Conservation (phyloP, 2,113 vertebrate species). For the Ailuropoda melanoleuca region DNA sequence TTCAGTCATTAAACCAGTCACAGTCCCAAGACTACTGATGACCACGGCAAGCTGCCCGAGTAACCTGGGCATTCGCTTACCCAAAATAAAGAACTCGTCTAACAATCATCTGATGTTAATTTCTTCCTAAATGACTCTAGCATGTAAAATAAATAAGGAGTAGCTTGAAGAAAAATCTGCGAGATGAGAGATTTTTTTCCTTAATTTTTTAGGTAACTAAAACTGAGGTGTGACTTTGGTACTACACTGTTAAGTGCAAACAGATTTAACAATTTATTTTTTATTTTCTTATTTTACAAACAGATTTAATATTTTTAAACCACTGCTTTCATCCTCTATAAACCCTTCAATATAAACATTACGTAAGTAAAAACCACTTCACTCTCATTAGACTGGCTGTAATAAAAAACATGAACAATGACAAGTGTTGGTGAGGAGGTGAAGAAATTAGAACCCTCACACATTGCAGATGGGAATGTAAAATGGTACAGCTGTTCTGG, state of each 20-base stretch:
- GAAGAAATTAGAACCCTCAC: neutral
- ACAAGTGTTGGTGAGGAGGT: neutral
- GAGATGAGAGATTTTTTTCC: neutral
- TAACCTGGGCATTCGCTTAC: neutral
- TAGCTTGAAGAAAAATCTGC: neutral
- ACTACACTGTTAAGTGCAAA: neutral
- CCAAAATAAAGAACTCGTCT: neutral
- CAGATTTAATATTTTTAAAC: conserved; percentile 21
- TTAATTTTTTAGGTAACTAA: neutral
- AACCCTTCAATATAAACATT: neutral
- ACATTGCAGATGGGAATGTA: neutral
- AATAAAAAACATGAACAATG: conserved; percentile 10
- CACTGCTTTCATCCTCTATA: neutral
- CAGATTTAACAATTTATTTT: neutral
- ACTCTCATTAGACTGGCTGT: neutral
- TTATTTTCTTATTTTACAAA: neutral
- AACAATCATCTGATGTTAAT: neutral
- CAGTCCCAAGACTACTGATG: neutral
- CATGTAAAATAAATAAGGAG: neutral
- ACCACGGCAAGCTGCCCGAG: neutral
- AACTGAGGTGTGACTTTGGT: conserved; percentile 2
- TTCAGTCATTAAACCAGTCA: neutral
- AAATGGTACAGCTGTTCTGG: neutral
- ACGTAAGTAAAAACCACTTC: conserved; percentile 26
- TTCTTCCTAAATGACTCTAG: conserved; percentile 27